Conservation (phyloP, 2,797 vertebrate species). For the Malacoraja senta region DNA sequence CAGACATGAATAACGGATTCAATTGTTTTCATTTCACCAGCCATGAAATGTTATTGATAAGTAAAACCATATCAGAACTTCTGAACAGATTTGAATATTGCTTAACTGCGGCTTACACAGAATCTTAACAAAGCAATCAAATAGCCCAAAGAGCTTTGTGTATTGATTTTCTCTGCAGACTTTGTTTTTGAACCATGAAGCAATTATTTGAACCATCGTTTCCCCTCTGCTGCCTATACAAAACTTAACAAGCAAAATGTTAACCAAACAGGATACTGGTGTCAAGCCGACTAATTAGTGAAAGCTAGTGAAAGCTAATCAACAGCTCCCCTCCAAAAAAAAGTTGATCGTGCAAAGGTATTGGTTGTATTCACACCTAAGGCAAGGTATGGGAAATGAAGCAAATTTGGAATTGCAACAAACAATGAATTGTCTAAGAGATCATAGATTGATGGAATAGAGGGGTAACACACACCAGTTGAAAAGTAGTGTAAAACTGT, state of each 20-base stretch:
- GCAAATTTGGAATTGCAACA: not conserved
- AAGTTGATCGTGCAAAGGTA: not conserved
- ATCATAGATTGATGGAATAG: too few species aligned
- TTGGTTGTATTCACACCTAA: not conserved
- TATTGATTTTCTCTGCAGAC: not conserved
- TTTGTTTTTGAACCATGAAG: not conserved
- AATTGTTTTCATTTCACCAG: constrained; percentile 2
- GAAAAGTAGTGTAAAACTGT: too few species aligned
- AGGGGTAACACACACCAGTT: too few species aligned
- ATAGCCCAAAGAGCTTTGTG: not conserved
- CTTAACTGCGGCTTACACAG: not conserved
- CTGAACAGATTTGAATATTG: not conserved
- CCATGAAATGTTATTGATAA: not conserved
- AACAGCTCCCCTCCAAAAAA: not conserved
- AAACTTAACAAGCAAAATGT: not conserved
- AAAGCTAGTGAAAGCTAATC: not conserved
- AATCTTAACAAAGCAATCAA: not conserved
- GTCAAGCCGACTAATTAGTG: not conserved
- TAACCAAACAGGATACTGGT: not conserved
- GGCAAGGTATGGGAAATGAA: too few species aligned
- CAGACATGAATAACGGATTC: not conserved
- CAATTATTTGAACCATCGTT: not conserved
- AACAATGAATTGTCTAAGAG: too few species aligned
- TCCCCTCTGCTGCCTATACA: not conserved
- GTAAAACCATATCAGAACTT: not conserved